Conservation (phyloP, 30 jellyfish, hydroid and myxozoan species). For the Hydractinia echinata region DNA sequence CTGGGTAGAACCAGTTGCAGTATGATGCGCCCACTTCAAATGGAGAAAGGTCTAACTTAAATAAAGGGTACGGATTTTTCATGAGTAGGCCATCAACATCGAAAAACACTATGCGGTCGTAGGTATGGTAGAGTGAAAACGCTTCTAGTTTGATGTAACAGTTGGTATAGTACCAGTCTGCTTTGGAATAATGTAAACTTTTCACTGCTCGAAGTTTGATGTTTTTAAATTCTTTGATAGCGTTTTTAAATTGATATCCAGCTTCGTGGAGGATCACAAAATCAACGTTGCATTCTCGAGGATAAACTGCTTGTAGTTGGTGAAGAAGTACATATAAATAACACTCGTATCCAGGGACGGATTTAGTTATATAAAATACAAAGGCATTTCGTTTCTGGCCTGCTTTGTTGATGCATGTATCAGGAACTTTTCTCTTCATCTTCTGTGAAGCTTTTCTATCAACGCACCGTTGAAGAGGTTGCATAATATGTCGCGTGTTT, state of each 20-base stretch:
- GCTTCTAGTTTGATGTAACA: constrained; percentile 39
- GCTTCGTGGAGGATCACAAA: constrained; percentile 23
- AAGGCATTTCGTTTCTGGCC: constrained; percentile 11
- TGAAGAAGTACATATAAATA: constrained; percentile 27
- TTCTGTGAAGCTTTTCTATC: not conserved
- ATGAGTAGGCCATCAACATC: constrained; percentile 39
- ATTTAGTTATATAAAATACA: constrained; percentile 33
- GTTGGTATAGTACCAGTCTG: constrained; percentile 19
- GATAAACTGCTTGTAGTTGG: constrained; percentile 27
- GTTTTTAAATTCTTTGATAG: constrained; percentile 13
- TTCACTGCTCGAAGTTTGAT: constrained; percentile 16
- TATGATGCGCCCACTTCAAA: constrained; percentile 28
- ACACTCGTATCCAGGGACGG: constrained; percentile 35
- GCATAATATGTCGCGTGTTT: not conserved
- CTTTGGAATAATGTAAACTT: not conserved
- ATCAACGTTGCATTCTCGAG: constrained; percentile 28
- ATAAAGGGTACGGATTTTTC: constrained; percentile 29
- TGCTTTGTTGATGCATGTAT: not conserved
- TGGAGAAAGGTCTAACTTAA: constrained; percentile 12
- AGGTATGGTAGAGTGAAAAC: constrained; percentile 13
- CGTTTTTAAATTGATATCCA: constrained; percentile 24
- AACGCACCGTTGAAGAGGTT: not conserved
- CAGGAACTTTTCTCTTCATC: not conserved
- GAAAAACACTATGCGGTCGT: constrained; percentile 29
- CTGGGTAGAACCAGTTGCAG: constrained; percentile 37